These are phyloP conservation scores for Druceiella hillmani DNA, from an alignment of 2,888 invertebrate genomes.

Conservation along the genomic window DNA sequence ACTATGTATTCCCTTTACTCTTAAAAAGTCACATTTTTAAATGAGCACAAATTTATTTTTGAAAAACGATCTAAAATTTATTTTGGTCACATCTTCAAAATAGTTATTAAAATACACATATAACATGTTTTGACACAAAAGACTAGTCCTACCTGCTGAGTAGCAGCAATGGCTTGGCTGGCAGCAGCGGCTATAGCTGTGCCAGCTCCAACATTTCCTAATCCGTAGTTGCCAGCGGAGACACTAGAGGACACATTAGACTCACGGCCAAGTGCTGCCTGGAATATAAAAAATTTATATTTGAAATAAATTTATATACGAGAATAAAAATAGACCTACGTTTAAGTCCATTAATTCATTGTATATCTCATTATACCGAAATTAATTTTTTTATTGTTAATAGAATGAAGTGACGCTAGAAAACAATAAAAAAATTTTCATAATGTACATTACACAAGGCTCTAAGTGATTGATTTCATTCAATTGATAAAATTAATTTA, in stretches of 20 bases:
- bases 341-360: not conserved
- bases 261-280: conserved; percentile 47
- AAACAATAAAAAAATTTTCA: no score
- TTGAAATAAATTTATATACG: not conserved
- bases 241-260: conserved; percentile 22
- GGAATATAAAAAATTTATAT: conserved; percentile 11
- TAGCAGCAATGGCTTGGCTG: conserved; percentile 93
- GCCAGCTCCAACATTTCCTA: conserved; percentile 82
- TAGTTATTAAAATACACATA: no score
- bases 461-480: no score
- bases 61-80: no score
- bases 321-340: not conserved
- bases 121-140: conserved; percentile 1
- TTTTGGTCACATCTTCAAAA: no score
- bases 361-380: conserved; percentile 1
- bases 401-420: not conserved
- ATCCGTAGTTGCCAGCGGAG: conserved; percentile 51
- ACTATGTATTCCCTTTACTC: no score
- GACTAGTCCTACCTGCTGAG: conserved; percentile 87
- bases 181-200: conserved; percentile 90
- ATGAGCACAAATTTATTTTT: no score
- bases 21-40: no score
- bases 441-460: no score
- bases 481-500: no score
- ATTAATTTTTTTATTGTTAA: not conserved